Evolutionary conservation across 2,888 invertebrate genomes (phyloP), one percentile per base, ranked within the genome.

Genomic region (Parnassius orleans): DNA sequence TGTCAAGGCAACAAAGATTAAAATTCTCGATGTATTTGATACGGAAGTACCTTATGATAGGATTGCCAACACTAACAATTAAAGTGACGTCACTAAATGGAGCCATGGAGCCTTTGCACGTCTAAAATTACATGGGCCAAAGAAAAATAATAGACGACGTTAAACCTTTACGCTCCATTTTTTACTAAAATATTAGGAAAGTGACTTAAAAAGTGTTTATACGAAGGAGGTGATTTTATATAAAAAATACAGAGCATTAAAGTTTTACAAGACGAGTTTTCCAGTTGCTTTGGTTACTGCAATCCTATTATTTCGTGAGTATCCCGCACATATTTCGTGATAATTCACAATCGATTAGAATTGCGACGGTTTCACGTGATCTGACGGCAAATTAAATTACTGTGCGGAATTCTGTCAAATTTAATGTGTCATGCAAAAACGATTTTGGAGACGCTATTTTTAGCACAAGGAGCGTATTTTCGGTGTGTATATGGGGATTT

Each of bases 21-120:
- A 66, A 81, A 76, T 87, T 71, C 74, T 67, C 68, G 61, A 68
- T 69, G 72, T 75, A 74, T 73, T 75, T 63, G 61, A 80, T 79
- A 81, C 84, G 87, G 88, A 90, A 89, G 81, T 87, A 75, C 81
- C 79, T 86, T 81, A 86, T 88, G 91, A 90, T 90, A 90, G 89
- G 90, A 89, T 89, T 88, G 90, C 90, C 91, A 89, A 89, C 91
- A 84, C 89, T 90, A 89, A 90, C 91, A 85, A 86, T 88, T 82
- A 77, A 79, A 79, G 83, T 92, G 92, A 92, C 92, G 92, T 92
- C 92, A 91, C 83, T 73, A 72, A 81, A 83, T 83, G 80, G 81
- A 81, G 85, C 83, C 86, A 82, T 69, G 74, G 64, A 71, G 73
- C 71, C 69, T 72, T 50, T 33, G 55, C 44, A 55, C 61, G 48